A percentile compares a stretch with the other conserved stretches of the same genome.
phyloP scores from a whole-genome alignment of 1,140 invertebrate species.

The Condylostylus longicornis region DNA sequence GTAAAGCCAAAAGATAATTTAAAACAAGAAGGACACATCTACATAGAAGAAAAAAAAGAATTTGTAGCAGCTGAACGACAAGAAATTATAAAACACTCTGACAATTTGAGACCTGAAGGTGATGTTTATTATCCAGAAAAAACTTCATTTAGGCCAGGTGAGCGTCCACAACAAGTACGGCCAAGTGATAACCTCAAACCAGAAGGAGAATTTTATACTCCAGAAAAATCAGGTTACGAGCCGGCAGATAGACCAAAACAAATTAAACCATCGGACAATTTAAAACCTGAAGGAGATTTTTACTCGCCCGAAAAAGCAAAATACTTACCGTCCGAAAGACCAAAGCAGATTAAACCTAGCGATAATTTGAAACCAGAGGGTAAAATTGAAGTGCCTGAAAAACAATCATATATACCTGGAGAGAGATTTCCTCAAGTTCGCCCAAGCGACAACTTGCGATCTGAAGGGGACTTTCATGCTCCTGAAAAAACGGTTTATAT shows the following conservation, averaged over 20 bases:
- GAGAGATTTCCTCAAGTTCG: slow-evolving; percentile 30
- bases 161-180: slow-evolving; percentile 31
- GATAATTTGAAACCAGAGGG: slow-evolving; percentile 44
- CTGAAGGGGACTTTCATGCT: slow-evolving; percentile 38
- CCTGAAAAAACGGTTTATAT: slow-evolving; percentile 10
- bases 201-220: slow-evolving; percentile 39
- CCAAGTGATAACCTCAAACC: slow-evolving; percentile 39
- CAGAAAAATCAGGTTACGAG: slow-evolving; percentile 25
- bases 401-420: slow-evolving; percentile 19
- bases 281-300: slow-evolving; percentile 35
- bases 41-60: slow-evolving; percentile 38
- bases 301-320: slow-evolving; percentile 32
- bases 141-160: slow-evolving; percentile 30
- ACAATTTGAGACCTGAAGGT: slow-evolving; percentile 41
- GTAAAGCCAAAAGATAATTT: slow-evolving; percentile 42
- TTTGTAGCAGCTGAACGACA: slow-evolving; percentile 36
- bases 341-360: slow-evolving; percentile 34
- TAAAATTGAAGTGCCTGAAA: slow-evolving; percentile 35
- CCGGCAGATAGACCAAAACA: slow-evolving; percentile 38
- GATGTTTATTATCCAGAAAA: slow-evolving; percentile 38
- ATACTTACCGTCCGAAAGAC: slow-evolving; percentile 33
- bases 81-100: slow-evolving; percentile 33
- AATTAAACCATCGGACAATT: slow-evolving; percentile 41
- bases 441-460: slow-evolving; percentile 39
- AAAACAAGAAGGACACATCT: slow-evolving; percentile 47